phyloP scores from a whole-genome alignment of 2,888 invertebrate species.

The Leucophora obtusa region DNA sequence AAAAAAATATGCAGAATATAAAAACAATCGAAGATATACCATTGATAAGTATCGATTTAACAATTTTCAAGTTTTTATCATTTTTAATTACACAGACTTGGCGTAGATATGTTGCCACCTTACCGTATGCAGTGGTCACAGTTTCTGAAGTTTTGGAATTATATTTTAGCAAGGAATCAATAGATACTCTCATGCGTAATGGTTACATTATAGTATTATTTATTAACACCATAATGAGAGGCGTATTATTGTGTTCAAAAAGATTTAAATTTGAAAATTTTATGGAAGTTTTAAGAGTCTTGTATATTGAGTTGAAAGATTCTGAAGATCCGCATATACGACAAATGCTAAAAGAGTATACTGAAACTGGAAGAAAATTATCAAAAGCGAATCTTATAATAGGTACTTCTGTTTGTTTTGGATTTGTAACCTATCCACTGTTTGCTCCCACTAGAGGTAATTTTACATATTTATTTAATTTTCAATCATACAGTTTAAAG shows the following conservation, averaged over 20 bases:
- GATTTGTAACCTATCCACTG: neutral
- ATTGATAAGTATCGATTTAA: slow-evolving; percentile 68
- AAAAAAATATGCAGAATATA: neutral
- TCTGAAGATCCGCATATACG: neutral
- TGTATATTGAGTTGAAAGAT: neutral
- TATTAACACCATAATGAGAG: neutral
- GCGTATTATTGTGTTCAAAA: neutral
- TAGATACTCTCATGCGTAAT: slow-evolving; percentile 67
- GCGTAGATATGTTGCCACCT: slow-evolving; percentile 70
- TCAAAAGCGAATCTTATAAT: neutral
- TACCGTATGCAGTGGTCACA: slow-evolving; percentile 67
- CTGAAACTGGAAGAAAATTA: neutral
- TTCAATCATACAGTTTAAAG: no score
- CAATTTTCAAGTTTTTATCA: slow-evolving; percentile 72
- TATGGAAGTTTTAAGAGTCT: neutral
- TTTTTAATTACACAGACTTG: slow-evolving; percentile 71
- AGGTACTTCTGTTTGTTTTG: neutral
- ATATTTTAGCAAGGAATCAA: slow-evolving; percentile 66
- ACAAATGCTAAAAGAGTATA: neutral
- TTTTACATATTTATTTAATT: neutral
- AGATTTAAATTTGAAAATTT: neutral
- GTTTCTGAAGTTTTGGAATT: slow-evolving; percentile 69
- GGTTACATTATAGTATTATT: neutral
- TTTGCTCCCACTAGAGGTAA: neutral
- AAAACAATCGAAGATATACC: slow-evolving; percentile 68